Evolutionary conservation across 2,888 invertebrate genomes (phyloP), one percentile per base, ranked within the genome.

Genomic region (Lissocephala sabroskyi): DNA sequence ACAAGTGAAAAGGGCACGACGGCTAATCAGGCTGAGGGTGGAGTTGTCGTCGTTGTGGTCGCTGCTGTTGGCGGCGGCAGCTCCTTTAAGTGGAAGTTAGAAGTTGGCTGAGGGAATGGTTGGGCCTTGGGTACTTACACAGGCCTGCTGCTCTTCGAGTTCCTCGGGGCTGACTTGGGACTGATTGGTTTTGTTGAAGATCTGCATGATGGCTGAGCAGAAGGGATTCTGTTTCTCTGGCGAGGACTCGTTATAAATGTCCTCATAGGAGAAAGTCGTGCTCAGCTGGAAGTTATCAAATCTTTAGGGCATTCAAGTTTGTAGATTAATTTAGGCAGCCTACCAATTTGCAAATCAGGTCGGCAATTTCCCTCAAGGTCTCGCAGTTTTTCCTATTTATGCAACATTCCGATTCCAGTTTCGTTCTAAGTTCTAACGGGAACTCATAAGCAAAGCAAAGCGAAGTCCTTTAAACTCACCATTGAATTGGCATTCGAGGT

Each of bases 211-310:
- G 14, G 61, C 63, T 1, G 33, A 39, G 16, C 75, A 67, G 36
- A 77, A 81, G 0, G 81, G 81, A 59, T 81, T 80, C n/a, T n/a
- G n/a, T n/a, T n/a, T n/a, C 0, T n/a, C 10, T 1, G 35, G 30
- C 0, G 39, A n/a, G 9, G 41, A 2, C 0, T 43, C 49, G 0
- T 18, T 18, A 16, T 76, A 75, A 4, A 77, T 58, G 0, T 66
- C 62, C 1, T 59, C 51, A n/a, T 79, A 79, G 0, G 66, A 59
- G 10, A 81, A 61, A 0, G 62, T 53, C 10, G 40, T 7, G 4
- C 48, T 57, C 1, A 47, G 54, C 78, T 79, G 16, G 3, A 19
- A 18, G 1, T 7, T 30, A 23, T 1, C 1, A 33, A 13, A n/a
- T n/a, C n/a, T n/a, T n/a, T n/a, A 13, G 28, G 7, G 32, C 26